These are phyloP conservation scores for Diadumene lineata DNA, from an alignment of 92 coral and sea anemone genomes.

Conservation along the genomic window DNA sequence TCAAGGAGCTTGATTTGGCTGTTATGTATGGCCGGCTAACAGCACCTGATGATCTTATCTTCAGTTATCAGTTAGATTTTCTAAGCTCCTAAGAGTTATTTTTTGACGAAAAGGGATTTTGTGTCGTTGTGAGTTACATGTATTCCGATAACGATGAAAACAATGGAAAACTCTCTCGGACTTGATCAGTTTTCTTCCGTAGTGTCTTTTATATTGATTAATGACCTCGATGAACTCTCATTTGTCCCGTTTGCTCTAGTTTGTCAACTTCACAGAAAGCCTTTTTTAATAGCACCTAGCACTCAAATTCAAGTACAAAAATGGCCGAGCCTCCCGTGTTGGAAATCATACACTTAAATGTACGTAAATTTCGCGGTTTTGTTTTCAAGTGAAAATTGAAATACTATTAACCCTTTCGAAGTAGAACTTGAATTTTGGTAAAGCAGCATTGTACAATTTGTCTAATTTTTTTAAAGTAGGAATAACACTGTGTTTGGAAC, in stretches of 20 bases:
- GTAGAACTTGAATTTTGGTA: not conserved
- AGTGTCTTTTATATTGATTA: constrained; percentile 30
- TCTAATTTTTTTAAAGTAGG: too few species aligned
- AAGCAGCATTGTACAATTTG: not conserved
- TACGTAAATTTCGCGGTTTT: not conserved
- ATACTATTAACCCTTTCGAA: not conserved
- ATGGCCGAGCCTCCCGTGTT: constrained; percentile 4
- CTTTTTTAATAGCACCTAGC: constrained; percentile 22
- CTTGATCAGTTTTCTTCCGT: constrained; percentile 37
- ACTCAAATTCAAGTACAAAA: constrained; percentile 28
- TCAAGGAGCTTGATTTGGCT: constrained; percentile 9
- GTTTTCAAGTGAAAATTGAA: constrained; percentile 2
- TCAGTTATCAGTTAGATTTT: constrained; percentile 10
- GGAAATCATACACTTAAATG: not conserved
- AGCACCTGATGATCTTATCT: constrained; percentile 39
- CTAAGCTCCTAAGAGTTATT: constrained; percentile 36
- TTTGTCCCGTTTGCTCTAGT: constrained; percentile 32
- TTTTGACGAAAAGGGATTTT: constrained; percentile 42
- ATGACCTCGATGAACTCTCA: constrained; percentile 32
- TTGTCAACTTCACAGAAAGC: constrained; percentile 25
- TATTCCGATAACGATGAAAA: constrained; percentile 27
- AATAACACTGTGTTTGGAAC: too few species aligned
- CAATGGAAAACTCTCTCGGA: constrained; percentile 22
- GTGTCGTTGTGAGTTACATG: constrained; percentile 26
- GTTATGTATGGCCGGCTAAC: constrained; percentile 10